Evolutionary conservation across 2,113 vertebrate genomes (phyloP).

Genomic region (Camelus bactrianus): DNA sequence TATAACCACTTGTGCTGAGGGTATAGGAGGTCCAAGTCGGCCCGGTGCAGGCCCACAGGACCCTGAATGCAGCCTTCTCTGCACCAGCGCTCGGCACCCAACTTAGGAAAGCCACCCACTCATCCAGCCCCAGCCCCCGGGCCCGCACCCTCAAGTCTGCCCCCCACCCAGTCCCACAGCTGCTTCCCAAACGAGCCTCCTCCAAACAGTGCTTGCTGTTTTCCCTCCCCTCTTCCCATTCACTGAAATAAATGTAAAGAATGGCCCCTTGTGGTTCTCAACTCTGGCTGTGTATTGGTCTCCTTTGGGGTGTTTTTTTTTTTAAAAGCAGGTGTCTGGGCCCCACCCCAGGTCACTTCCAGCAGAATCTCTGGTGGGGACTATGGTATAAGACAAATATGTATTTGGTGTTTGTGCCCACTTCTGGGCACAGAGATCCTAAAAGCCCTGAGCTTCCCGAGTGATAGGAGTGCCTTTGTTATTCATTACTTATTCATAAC

Average conservation of each 20-base stretch:
- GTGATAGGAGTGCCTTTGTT: not conserved
- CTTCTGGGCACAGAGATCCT: not conserved
- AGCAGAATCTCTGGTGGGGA: not conserved
- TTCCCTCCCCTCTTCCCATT: not conserved
- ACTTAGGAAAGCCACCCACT: not conserved
- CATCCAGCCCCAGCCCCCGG: not conserved
- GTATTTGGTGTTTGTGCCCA: not conserved
- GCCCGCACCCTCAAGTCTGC: not conserved
- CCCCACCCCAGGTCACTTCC: not conserved
- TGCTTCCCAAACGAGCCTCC: not conserved
- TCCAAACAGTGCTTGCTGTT: not conserved
- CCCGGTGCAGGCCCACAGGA: not conserved
- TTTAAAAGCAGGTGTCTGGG: not conserved
- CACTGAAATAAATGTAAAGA: not conserved
- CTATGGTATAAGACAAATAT: not conserved
- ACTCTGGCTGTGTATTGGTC: too few relatives aligned
- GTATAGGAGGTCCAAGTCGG: not conserved
- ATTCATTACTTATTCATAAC: not conserved
- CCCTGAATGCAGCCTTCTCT: too few relatives aligned
- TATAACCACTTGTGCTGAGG: not conserved
- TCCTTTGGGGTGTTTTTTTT: not conserved
- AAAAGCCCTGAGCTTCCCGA: not conserved
- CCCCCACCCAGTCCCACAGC: not conserved
- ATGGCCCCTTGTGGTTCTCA: not conserved
- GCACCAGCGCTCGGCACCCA: too few relatives aligned